phyloP scores from a whole-genome alignment of 2,888 invertebrate genomes.

The Nemotelus nigrinus region DNA sequence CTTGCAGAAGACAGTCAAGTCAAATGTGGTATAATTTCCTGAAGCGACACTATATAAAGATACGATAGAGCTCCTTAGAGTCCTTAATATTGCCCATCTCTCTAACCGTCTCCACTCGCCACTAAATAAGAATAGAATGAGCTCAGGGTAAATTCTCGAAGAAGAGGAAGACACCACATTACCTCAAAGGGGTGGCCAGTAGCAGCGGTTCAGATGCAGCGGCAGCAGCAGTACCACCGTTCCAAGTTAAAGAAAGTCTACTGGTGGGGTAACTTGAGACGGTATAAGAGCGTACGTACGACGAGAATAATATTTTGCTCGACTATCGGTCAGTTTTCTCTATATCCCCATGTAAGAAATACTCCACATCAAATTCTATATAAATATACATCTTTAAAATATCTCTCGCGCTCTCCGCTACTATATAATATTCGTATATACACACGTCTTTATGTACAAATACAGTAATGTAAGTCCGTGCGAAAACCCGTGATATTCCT shows the following conservation, averaged over 20 bases:
- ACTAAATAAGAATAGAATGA: constrained; percentile 44
- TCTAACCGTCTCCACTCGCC: constrained; percentile 35
- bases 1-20: constrained; percentile 27
- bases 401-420: constrained; percentile 38
- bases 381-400: constrained; percentile 43
- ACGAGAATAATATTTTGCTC: constrained; percentile 38
- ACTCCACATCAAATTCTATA: constrained; percentile 41
- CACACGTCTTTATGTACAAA: constrained; percentile 47
- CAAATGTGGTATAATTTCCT: constrained; percentile 52
- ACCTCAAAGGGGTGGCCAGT: constrained; percentile 46
- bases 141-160: constrained; percentile 43
- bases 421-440: constrained; percentile 46
- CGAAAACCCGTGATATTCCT: constrained; percentile 39
- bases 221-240: constrained; percentile 17
- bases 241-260: constrained; percentile 49
- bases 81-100: constrained; percentile 50
- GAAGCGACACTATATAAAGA: constrained; percentile 54
- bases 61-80: constrained; percentile 51
- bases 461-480: constrained; percentile 46
- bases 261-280: constrained; percentile 53
- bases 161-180: constrained; percentile 49
- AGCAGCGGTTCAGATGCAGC: constrained; percentile 26
- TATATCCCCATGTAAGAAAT: constrained; percentile 47
- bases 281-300: constrained; percentile 40
- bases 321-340: constrained; percentile 52